These are phyloP conservation scores for Microplitis manilae DNA, from an alignment of 2,888 invertebrate genomes.

Conservation along the genomic window DNA sequence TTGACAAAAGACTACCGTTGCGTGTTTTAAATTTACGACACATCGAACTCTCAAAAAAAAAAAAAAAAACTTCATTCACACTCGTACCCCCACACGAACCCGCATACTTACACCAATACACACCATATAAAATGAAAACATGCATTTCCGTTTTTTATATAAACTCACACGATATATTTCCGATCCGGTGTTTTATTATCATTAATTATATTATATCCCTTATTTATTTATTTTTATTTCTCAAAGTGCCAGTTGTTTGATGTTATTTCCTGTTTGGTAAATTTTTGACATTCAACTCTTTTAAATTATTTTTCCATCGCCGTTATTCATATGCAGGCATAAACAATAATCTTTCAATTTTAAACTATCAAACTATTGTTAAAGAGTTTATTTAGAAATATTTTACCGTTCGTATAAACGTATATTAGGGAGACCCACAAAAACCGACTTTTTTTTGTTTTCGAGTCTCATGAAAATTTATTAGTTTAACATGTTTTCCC, in stretches of 20 bases:
- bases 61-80: background rate
- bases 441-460: no score
- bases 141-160: conserved; percentile 3
- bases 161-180: background rate
- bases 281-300: background rate
- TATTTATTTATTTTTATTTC: background rate
- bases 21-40: conserved; percentile 2
- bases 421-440: no score
- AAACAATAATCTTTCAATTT: background rate
- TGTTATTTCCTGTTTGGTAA: background rate
- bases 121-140: background rate
- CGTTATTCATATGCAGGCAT: background rate
- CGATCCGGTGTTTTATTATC: conserved; percentile 1
- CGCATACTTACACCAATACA: background rate
- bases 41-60: background rate
- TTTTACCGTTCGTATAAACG: no score
- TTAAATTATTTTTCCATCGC: background rate
- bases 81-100: background rate
- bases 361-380: no score
- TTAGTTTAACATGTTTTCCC: no score
- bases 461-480: no score
- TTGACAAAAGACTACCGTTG: conserved; percentile 10
- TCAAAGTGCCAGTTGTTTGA: conserved; percentile 7
- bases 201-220: background rate
- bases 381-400: no score